A percentile compares a stretch with the other conserved stretches of the same genome.
phyloP scores from a whole-genome alignment of 2,888 invertebrate genomes.

The Eugnorisma glareosa region DNA sequence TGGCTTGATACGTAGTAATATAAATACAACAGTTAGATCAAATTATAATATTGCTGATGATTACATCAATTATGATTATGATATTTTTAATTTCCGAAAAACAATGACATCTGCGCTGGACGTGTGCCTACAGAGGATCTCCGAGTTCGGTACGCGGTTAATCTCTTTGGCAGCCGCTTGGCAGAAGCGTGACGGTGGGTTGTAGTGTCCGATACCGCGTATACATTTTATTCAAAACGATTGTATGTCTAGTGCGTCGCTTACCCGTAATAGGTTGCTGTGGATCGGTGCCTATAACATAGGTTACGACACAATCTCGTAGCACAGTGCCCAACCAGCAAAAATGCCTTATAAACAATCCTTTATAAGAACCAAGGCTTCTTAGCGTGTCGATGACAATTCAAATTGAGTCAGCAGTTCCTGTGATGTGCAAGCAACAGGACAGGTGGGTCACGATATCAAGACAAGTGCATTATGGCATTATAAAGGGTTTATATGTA shows the following conservation, averaged over 20 bases:
- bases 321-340: neutral
- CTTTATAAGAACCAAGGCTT: neutral
- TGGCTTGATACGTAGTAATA: neutral
- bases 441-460: too few relatives aligned
- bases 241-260: neutral
- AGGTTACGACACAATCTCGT: neutral
- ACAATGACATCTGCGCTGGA: neutral
- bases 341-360: neutral
- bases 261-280: neutral
- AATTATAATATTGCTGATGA: neutral
- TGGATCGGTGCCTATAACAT: neutral
- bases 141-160: neutral
- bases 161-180: neutral
- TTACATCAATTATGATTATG: neutral
- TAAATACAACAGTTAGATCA: neutral
- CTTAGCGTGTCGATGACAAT: too few relatives aligned
- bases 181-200: neutral
- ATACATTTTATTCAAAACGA: neutral
- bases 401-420: too few relatives aligned
- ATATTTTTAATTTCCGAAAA: neutral
- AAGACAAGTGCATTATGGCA: too few relatives aligned
- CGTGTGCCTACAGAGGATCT: too few relatives aligned
- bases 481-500: too few relatives aligned
- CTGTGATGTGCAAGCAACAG: too few relatives aligned
- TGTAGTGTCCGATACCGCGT: neutral